A percentile compares a stretch with the other conserved stretches of the same genome.
Evolutionary conservation across 2,797 vertebrate species (phyloP).

Genomic region (Anisognathus igniventris): DNA sequence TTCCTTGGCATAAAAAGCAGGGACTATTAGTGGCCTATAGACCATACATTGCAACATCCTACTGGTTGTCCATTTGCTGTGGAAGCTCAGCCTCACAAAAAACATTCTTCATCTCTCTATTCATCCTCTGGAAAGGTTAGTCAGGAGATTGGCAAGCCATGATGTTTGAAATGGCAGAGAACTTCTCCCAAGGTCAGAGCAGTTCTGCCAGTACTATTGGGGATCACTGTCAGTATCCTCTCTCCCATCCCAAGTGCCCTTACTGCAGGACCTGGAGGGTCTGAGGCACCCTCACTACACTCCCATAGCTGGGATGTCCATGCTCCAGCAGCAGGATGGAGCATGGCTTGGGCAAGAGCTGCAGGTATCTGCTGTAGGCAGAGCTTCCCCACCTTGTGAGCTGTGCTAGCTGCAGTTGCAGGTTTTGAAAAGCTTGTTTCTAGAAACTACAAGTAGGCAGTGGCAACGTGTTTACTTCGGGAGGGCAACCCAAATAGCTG

Average conservation of each 20-base stretch:
- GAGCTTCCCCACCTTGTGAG: not conserved
- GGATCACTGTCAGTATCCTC: not conserved
- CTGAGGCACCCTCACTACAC: not conserved
- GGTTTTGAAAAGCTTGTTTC: not conserved
- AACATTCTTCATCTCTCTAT: not conserved
- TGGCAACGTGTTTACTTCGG: not conserved
- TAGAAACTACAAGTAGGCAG: not conserved
- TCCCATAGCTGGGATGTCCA: not conserved
- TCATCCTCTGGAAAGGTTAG: not conserved
- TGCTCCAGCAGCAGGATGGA: not conserved
- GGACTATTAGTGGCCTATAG: not conserved
- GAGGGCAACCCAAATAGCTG: not conserved
- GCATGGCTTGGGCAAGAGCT: not conserved
- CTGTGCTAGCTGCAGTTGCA: not conserved
- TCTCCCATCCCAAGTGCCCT: not conserved
- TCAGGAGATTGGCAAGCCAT: fast-evolving
- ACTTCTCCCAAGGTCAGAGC: not conserved
- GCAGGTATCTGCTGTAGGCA: not conserved
- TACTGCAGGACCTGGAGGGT: not conserved
- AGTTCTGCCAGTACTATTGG: fast-evolving
- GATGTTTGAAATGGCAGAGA: not conserved
- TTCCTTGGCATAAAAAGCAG: not conserved
- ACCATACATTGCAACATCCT: not conserved
- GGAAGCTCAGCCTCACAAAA: not conserved
- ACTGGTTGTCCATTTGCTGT: not conserved